These are phyloP conservation scores for Chaetodon trifascialis DNA, from an alignment of 2,113 vertebrate species.

Conservation along the genomic window DNA sequence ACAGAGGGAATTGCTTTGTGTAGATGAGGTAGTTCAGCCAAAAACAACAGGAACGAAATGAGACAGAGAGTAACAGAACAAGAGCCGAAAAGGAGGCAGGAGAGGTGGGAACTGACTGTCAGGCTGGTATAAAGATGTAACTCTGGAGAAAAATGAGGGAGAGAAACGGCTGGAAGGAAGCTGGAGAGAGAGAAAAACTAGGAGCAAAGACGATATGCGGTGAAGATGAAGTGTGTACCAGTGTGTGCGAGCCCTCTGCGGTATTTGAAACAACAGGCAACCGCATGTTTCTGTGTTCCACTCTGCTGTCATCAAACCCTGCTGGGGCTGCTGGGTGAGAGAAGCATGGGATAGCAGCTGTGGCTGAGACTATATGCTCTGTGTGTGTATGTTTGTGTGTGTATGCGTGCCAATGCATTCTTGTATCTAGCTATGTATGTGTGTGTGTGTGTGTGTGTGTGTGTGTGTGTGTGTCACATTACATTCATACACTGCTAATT, in stretches of 20 bases:
- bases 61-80: background rate
- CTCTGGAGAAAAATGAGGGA: constrained; percentile 17
- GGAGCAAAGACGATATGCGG: background rate
- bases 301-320: constrained; percentile 62
- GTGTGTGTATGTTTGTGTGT: constrained; percentile 2
- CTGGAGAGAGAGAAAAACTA: background rate
- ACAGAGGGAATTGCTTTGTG: constrained; percentile 2
- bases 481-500: background rate
- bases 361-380: constrained; percentile 7
- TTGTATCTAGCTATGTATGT: background rate
- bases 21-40: background rate
- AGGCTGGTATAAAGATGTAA: constrained; percentile 39
- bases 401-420: background rate
- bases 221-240: constrained; percentile 9
- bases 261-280: constrained; percentile 53
- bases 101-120: constrained; percentile 16
- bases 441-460: background rate
- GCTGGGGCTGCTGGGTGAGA: constrained; percentile 47
- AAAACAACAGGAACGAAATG: background rate
- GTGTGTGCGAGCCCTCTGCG: constrained; percentile 36
- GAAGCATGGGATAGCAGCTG: constrained; percentile 41
- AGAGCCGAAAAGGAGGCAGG: background rate
- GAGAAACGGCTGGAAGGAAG: background rate
- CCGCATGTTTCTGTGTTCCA: constrained; percentile 54
- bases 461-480: background rate